Conservation (phyloP, 2,888 invertebrate genomes). For the Mallateleia sp. region DNA sequence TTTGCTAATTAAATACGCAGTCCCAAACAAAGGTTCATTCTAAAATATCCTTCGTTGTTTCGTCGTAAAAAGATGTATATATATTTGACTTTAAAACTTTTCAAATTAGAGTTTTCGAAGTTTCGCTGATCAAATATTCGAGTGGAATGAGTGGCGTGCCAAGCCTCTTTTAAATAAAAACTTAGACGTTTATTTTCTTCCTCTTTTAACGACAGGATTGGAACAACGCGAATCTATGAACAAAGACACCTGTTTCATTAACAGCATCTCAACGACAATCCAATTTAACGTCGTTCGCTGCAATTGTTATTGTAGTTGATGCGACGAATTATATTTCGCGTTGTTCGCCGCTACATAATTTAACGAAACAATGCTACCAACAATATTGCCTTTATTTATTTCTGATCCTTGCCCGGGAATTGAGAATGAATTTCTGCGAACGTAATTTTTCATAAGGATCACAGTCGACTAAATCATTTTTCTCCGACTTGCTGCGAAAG, state of each 20-base stretch:
- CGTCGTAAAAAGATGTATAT: constrained; percentile 44
- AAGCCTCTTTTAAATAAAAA: constrained; percentile 60
- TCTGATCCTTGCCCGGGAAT: constrained; percentile 17
- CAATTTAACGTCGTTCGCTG: constrained; percentile 11
- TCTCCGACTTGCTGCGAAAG: constrained; percentile 39
- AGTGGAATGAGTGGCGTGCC: constrained; percentile 62
- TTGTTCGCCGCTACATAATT: constrained; percentile 4
- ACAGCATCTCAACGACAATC: constrained; percentile 20
- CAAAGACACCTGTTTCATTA: constrained; percentile 52
- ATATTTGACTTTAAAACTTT: constrained; percentile 69
- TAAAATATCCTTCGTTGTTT: constrained; percentile 46
- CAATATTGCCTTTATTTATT: constrained; percentile 46
- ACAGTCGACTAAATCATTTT: constrained; percentile 62
- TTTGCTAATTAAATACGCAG: constrained; percentile 65
- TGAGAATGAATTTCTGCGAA: constrained; percentile 33
- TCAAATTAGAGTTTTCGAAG: constrained; percentile 71
- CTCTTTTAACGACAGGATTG: constrained; percentile 44
- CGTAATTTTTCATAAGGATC: constrained; percentile 57
- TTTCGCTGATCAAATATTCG: constrained; percentile 69
- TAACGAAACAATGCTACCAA: constrained; percentile 7
- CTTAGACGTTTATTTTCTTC: constrained; percentile 55
- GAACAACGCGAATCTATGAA: constrained; percentile 27
- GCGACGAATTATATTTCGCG: constrained; percentile 11
- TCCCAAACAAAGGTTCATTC: constrained; percentile 49
- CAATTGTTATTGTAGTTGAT: constrained; percentile 34